Percentiles rank a stretch among this genome's conserved stretches.
Conservation (phyloP, 2,797 vertebrate genomes). For the Alectoris magna region DNA sequence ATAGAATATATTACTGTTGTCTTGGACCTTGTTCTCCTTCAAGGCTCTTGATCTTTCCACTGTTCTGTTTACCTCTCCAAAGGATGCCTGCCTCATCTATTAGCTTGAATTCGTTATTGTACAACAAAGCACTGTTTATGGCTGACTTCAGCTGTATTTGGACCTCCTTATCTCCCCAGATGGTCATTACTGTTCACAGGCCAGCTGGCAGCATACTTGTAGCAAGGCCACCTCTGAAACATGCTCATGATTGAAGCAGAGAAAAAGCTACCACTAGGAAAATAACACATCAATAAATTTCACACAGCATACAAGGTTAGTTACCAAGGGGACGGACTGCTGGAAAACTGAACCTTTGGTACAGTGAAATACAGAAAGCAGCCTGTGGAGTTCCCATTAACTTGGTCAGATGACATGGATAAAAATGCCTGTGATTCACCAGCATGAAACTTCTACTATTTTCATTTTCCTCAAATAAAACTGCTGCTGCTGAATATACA, state of each 20-base stretch:
- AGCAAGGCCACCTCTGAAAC: neutral
- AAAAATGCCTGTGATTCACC: neutral
- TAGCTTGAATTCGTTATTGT: neutral
- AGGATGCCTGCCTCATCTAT: neutral
- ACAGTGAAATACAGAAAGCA: neutral
- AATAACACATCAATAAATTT: neutral
- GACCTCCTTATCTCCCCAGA: neutral
- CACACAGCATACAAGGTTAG: neutral
- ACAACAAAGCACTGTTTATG: neutral
- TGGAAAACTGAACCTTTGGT: neutral
- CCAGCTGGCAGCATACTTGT: neutral
- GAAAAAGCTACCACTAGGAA: neutral
- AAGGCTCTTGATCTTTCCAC: neutral
- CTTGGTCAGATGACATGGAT: fast-evolving
- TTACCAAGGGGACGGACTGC: neutral
- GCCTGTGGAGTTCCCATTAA: neutral
- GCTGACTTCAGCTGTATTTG: neutral
- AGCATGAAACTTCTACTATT: neutral
- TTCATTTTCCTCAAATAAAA: neutral
- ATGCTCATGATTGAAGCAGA: neutral
- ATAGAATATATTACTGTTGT: neutral
- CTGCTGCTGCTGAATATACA: neutral
- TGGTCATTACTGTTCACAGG: neutral
- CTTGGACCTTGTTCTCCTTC: neutral
- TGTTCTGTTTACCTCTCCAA: neutral